Evolutionary conservation across 2,797 vertebrate species (phyloP).

Genomic region (Orientallactaga sibirica): DNA sequence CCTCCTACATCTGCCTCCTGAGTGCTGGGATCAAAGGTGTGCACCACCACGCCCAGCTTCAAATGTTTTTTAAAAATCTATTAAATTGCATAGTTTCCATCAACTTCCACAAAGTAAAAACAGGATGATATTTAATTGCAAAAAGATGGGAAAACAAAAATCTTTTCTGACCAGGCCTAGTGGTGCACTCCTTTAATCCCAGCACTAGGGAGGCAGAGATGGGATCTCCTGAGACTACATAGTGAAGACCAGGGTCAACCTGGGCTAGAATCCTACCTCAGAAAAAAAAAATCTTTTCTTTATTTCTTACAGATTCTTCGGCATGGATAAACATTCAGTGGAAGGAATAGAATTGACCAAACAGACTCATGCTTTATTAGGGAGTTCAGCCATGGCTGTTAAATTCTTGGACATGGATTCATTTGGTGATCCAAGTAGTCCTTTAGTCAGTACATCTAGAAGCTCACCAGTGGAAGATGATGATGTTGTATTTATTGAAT

Average conservation of each 20-base stretch:
- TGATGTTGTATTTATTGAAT: slow-evolving; percentile 96
- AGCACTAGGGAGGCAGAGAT: too few relatives aligned
- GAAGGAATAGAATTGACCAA: slow-evolving; percentile 89
- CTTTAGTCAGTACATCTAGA: slow-evolving; percentile 89
- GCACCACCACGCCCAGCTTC: not conserved
- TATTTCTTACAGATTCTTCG: slow-evolving; percentile 85
- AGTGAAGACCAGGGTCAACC: too few relatives aligned
- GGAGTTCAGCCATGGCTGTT: slow-evolving; percentile 91
- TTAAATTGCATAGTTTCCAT: slow-evolving; percentile 36
- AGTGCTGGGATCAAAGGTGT: too few relatives aligned
- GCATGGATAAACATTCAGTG: slow-evolving; percentile 91
- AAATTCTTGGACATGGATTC: slow-evolving; percentile 90
- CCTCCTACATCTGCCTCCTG: too few relatives aligned
- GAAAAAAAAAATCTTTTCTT: slow-evolving; percentile 28
- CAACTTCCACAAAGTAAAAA: not conserved
- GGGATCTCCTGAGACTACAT: too few relatives aligned
- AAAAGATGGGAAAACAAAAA: not conserved
- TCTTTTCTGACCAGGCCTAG: not conserved
- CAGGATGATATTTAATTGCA: slow-evolving; percentile 64
- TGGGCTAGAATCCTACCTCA: not conserved
- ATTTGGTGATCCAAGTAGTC: slow-evolving; percentile 87
- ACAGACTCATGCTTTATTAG: slow-evolving; percentile 83
- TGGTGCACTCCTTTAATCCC: too few relatives aligned
- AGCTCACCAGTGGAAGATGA: slow-evolving; percentile 91
- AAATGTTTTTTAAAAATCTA: slow-evolving; percentile 17